phyloP scores from a whole-genome alignment of 2,888 invertebrate species.

The Theretra japonica region DNA sequence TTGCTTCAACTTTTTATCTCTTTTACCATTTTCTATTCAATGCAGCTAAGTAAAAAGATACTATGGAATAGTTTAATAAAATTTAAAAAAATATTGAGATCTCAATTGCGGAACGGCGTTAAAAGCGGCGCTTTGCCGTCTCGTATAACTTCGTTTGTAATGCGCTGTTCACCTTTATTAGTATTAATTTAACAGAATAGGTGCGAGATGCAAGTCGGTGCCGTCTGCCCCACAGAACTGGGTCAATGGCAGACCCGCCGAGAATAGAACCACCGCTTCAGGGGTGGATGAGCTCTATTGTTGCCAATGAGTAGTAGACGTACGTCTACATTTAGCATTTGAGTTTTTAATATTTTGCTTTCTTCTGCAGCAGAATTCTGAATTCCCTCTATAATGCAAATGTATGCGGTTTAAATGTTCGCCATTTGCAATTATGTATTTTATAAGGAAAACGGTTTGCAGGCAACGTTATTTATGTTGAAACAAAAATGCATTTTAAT shows the following conservation, averaged over 20 bases:
- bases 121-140: not conserved
- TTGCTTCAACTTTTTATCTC: no score
- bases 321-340: constrained; percentile 14
- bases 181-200: constrained; percentile 70
- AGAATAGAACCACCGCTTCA: constrained; percentile 78
- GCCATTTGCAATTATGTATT: not conserved
- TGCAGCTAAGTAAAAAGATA: not conserved
- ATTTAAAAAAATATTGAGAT: not conserved
- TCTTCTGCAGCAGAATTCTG: not conserved
- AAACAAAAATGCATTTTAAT: not conserved
- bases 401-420: not conserved
- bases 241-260: constrained; percentile 79
- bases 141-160: constrained; percentile 51
- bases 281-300: constrained; percentile 44
- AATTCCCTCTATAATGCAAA: not conserved
- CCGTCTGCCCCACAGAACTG: constrained; percentile 66
- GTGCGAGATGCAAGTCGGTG: constrained; percentile 62
- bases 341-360: constrained; percentile 6
- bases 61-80: not conserved
- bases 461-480: no score
- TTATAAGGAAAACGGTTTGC: not conserved
- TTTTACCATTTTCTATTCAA: not conserved
- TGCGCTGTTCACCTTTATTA: constrained; percentile 73
- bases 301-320: constrained; percentile 38
- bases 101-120: not conserved